These are phyloP conservation scores for Megalurothrips usitatus DNA, from an alignment of 2,888 invertebrate genomes.

Conservation along the genomic window DNA sequence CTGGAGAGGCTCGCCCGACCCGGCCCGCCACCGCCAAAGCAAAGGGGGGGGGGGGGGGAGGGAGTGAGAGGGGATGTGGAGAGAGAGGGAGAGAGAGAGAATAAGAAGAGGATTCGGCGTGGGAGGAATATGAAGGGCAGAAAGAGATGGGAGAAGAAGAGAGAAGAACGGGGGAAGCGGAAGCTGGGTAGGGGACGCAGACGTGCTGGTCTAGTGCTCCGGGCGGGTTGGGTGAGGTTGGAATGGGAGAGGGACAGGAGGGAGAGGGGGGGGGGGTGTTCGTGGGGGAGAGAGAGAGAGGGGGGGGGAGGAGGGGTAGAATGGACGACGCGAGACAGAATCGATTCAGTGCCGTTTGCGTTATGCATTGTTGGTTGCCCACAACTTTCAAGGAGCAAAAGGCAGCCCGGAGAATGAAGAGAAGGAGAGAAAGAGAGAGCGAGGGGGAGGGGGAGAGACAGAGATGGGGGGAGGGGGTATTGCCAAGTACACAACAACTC, in stretches of 20 bases:
- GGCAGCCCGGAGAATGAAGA: not conserved
- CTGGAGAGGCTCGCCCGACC: not conserved
- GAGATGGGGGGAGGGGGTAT: not conserved
- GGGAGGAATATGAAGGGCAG: not conserved
- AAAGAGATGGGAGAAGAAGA: not conserved
- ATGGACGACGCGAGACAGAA: not conserved
- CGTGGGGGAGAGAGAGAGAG: no score
- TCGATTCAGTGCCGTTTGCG: constrained; percentile 19
- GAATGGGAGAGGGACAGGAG: not conserved
- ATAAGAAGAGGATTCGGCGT: not conserved
- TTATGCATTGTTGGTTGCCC: constrained; percentile 19
- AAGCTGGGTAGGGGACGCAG: no score
- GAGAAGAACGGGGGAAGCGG: not conserved
- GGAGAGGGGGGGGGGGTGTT: not conserved
- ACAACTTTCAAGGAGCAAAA: constrained; percentile 2
- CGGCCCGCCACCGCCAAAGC: not conserved
- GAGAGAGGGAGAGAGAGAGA: not conserved
- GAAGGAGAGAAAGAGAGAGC: not conserved
- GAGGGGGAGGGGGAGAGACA: not conserved
- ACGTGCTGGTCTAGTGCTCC: no score
- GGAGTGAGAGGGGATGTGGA: not conserved
- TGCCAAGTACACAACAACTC: not conserved
- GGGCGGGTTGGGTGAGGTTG: no score
- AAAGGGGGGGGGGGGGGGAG: not conserved
- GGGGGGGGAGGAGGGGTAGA: not conserved